phyloP scores from a whole-genome alignment of 1,140 invertebrate genomes.

The Philotrypesis tridentata region DNA sequence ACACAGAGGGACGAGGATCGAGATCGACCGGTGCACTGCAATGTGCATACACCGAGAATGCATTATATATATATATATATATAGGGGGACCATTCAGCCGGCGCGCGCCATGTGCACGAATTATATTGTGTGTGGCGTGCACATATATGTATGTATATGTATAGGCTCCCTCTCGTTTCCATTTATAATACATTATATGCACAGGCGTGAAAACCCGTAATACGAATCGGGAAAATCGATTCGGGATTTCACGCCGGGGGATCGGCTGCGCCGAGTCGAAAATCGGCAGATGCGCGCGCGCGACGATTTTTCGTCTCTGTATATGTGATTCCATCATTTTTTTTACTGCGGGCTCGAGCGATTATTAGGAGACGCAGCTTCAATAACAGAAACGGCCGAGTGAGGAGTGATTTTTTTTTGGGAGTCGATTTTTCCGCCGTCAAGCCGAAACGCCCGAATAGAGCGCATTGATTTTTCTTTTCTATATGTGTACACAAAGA shows the following conservation, averaged over 20 bases:
- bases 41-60: too few relatives aligned
- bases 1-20: background rate
- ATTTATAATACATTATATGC: background rate
- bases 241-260: background rate
- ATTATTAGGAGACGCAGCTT: background rate
- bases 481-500: too few relatives aligned
- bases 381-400: too few relatives aligned
- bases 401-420: background rate
- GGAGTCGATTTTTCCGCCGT: background rate
- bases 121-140: background rate
- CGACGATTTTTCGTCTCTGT: background rate
- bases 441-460: background rate
- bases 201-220: slow-evolving; percentile 23
- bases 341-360: background rate
- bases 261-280: background rate
- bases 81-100: background rate
- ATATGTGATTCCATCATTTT: background rate
- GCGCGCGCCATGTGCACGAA: background rate
- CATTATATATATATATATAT: too few relatives aligned
- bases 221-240: background rate
- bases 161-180: background rate
- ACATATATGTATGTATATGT: background rate
- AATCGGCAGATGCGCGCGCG: background rate
- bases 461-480: background rate
- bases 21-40: background rate